Evolutionary conservation across 2,113 vertebrate species (phyloP).

Genomic region (Leptodactylus fuscus): DNA sequence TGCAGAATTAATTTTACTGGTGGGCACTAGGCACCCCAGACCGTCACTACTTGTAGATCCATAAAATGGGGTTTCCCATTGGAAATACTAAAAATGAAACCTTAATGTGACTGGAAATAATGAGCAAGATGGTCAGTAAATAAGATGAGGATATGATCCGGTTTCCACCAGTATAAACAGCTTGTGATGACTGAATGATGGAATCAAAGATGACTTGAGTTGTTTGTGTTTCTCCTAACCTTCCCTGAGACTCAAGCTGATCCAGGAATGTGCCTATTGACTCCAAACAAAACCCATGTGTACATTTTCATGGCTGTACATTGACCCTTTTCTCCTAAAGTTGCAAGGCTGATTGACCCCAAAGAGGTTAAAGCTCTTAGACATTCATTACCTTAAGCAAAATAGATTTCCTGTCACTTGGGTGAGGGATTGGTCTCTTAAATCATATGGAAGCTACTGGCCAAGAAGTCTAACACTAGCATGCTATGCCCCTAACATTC

Average conservation of each 20-base stretch:
- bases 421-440: not conserved
- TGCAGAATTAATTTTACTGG: too few relatives aligned
- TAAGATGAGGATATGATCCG: not conserved
- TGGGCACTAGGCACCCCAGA: too few relatives aligned
- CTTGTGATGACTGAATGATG: not conserved
- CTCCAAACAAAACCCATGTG: not conserved
- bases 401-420: not conserved
- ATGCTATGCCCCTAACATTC: not conserved
- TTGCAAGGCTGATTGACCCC: not conserved
- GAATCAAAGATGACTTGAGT: not conserved
- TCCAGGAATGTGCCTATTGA: not conserved
- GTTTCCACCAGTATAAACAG: not conserved
- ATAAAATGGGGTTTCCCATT: too few relatives aligned
- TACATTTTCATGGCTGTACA: not conserved
- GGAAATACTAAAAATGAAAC: too few relatives aligned
- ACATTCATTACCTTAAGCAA: slow-evolving; percentile 16
- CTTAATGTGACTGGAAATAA: too few relatives aligned
- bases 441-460: not conserved
- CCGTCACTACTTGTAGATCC: too few relatives aligned
- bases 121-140: too few relatives aligned
- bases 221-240: not conserved
- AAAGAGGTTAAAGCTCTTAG: slow-evolving; percentile 11
- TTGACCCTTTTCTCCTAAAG: not conserved
- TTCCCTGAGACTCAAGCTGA: not conserved
- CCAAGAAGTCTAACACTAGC: not conserved